Evolutionary conservation across 2,113 vertebrate genomes (phyloP).

Genomic region (Hydropotes inermis): DNA sequence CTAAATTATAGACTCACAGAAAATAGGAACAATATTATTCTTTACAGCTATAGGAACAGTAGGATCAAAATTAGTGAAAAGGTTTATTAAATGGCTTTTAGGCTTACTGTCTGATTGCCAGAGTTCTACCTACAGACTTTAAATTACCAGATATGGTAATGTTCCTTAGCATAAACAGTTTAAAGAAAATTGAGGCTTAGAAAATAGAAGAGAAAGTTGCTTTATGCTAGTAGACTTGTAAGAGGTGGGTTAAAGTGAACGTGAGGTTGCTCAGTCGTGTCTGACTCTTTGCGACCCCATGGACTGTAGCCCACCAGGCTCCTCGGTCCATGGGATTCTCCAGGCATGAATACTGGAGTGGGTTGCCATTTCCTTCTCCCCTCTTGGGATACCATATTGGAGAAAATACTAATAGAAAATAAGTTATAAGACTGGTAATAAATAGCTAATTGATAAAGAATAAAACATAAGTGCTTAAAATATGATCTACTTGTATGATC

Average conservation of each 20-base stretch:
- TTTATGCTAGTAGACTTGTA: not conserved
- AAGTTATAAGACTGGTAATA: not conserved
- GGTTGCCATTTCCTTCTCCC: not conserved
- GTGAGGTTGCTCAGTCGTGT: not conserved
- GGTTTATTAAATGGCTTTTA: not conserved
- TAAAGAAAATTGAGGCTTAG: not conserved
- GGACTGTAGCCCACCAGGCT: not conserved
- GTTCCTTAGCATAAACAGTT: not conserved
- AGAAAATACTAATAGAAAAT: slow-evolving; percentile 12
- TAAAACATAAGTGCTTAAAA: not conserved
- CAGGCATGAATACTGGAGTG: not conserved
- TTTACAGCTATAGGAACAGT: not conserved
- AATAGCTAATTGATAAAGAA: not conserved
- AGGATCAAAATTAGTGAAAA: not conserved
- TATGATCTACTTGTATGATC: not conserved
- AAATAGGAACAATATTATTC: not conserved
- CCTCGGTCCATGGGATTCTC: not conserved
- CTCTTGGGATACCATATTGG: not conserved
- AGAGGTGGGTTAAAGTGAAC: not conserved
- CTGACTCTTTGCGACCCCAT: not conserved
- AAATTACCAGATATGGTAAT: not conserved
- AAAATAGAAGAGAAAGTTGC: not conserved
- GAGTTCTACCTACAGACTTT: not conserved
- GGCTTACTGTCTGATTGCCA: not conserved
- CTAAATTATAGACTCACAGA: not conserved